Conservation (phyloP, 2,797 vertebrate species). For the Dicrostonyx torquatus region DNA sequence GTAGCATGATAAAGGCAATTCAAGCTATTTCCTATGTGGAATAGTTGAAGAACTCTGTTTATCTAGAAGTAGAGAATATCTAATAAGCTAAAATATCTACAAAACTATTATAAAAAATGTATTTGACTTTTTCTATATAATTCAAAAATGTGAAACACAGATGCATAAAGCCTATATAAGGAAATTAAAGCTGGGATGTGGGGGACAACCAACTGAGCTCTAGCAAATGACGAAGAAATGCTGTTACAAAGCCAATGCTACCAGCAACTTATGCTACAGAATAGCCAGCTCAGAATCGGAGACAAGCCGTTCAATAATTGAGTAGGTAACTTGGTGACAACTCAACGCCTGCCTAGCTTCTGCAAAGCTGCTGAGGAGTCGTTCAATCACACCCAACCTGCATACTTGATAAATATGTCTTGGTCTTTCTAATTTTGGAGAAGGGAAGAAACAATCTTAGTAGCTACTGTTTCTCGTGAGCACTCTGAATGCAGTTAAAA, state of each 20-base stretch:
- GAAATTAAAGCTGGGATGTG: neutral
- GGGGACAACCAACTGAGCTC: neutral
- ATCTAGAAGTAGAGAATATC: neutral
- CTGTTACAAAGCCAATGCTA: neutral
- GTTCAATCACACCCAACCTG: neutral
- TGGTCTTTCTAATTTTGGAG: conserved; percentile 8
- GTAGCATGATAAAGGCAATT: conserved; percentile 28
- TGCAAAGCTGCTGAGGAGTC: neutral
- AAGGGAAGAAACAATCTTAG: conserved; percentile 35
- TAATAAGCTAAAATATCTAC: conserved; percentile 29
- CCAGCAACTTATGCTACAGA: neutral
- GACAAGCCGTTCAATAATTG: neutral
- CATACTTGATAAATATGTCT: neutral
- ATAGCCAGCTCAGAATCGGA: neutral
- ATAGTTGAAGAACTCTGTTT: conserved; percentile 3
- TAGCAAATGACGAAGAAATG: neutral
- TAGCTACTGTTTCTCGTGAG: conserved; percentile 10
- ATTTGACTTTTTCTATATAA: neutral
- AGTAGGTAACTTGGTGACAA: neutral
- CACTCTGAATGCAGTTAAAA: conserved; percentile 42
- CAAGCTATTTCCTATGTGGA: conserved; percentile 2
- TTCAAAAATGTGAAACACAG: neutral
- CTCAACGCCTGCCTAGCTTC: neutral
- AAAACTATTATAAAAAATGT: conserved; percentile 43
- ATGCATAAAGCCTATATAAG: neutral